Evolutionary conservation across 1,140 invertebrate genomes (phyloP), one percentile per base, ranked within the genome.

Genomic region (Teleopsis dalmanni): DNA sequence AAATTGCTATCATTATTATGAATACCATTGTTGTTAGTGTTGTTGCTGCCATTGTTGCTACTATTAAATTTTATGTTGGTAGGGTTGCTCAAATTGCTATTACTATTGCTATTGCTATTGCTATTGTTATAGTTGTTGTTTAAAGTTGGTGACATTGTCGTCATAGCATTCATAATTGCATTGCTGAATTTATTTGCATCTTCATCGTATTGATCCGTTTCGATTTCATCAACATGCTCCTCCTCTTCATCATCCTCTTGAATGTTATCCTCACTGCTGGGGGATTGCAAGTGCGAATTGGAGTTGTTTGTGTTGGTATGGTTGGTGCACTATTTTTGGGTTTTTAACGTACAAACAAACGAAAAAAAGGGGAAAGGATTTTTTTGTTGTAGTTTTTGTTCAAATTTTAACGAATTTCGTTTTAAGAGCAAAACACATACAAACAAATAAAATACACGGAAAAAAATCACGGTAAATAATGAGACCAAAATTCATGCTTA

Each of bases 211-310:
- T 65, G 55, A 43, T 66, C 62, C 13, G 47, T 43, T 23, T 40
- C 35, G 19, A 46, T 29, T 50, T 43, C 41, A 19, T 31, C 25
- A 6, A 43, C 25, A 16, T 43, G 26, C 31, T 29, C 41, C 13
- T 50, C 48, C 11, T 50, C 48, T 16, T 50, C 48, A 22, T 45
- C 26, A n/a, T 37, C 26, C 27, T 48, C 51, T 6, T 52, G 46
- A 9, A 48, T 16, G 22, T 48, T 44, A 37, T 38, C 47, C 26
- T 67, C 64, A 37, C 64, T 67, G 55, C 64, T 60, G 29, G 61
- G 48, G 5, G 59, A 67, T 46, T 60, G 57, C 54, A 55, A 35
- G 40, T 42, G 7, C 21, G 36, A 13, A 9, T 44, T 21, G 48
- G 44, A 51, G 19, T 51, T 33, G 27, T 25, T 23, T 29, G 38